Base-by-base conservation (phyloP, 1,140 invertebrate genomes). In the Dermatophagoides farinae region DNA sequence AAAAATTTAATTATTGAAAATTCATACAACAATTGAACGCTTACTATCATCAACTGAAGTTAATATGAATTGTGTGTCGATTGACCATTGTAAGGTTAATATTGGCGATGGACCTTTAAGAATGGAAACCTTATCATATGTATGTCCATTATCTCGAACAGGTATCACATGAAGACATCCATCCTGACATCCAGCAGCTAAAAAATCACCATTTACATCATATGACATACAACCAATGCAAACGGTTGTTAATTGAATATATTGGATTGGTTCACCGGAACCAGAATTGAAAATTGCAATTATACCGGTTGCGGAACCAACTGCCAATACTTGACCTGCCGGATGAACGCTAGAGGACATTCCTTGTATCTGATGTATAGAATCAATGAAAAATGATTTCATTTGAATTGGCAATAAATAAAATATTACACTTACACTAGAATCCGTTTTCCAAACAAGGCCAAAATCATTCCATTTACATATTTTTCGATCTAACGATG, bases 401-500 rank as follows among this genome's bases (percentile, higher is more conserved):
- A n/a, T n/a, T n/a, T n/a, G n/a, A 49, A 18, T 11, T 23, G 18
- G 9, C 22, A 49, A 49, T 8, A 9, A 18, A 49, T 49, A 49
- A 10, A 23, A 18, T 9, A 18, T 10, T 18, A n/a, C n/a, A 64
- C 66, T 65, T 68, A 88, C 86, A 75, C 88, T 69, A 37, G 69
- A 65, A 37, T 66, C 83, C n/a, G 83, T 82, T 52, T 80, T 85
- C 84, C 88, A 92, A 22, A 88, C 74, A 0, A 90, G 73, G 72
- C 84, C 85, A 68, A 87, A 85, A 57, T 82, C 80, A 49, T 84
- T 80, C 88, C 88, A 93, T 10, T 89, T 76, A 16, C 85, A 86
- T 44, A 92, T 84, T 65, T 85, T 82, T 69, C 87, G 88, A 72
- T 97, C 91, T 64, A 89, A 83, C 0, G 87, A 88, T 38, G 87